phyloP scores from a whole-genome alignment of 2,113 vertebrate genomes.

The Proterorhinus semilunaris region DNA sequence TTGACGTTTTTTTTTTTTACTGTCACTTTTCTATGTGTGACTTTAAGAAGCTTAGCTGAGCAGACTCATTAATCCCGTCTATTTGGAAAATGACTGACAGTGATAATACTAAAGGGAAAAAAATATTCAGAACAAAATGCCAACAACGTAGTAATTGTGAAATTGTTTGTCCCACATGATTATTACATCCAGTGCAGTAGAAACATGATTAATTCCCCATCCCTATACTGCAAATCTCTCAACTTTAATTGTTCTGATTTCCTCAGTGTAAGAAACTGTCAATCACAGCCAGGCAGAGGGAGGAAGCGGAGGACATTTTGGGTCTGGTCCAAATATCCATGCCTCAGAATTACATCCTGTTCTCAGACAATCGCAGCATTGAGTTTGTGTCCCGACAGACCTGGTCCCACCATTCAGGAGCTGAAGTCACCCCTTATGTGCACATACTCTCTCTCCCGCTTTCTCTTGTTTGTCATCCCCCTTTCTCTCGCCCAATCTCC shows the following conservation, averaged over 20 bases:
- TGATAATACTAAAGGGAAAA: background rate
- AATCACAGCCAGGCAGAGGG: conserved; percentile 8
- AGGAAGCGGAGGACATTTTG: conserved; percentile 1
- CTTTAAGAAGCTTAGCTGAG: background rate
- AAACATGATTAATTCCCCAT: conserved; percentile 5
- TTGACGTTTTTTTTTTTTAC: too few relatives aligned
- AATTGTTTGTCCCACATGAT: conserved; percentile 1
- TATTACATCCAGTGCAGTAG: background rate
- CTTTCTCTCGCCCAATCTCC: background rate
- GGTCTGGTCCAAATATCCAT: conserved; percentile 17
- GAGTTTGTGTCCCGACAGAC: conserved; percentile 42
- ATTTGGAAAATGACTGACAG: background rate
- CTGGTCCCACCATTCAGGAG: conserved; percentile 36
- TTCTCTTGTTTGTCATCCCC: background rate
- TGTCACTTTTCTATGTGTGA: too few relatives aligned
- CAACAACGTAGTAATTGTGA: background rate
- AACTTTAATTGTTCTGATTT: conserved; percentile 3
- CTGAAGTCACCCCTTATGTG: conserved; percentile 56
- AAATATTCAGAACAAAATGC: background rate
- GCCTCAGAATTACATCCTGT: conserved; percentile 33
- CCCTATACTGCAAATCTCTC: background rate
- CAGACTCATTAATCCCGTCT: background rate
- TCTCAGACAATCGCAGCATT: conserved; percentile 51
- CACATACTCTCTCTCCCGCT: conserved; percentile 4
- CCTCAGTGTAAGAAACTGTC: background rate